Evolutionary conservation across 2,113 vertebrate species (phyloP).

Genomic region (Rutilus rutilus): DNA sequence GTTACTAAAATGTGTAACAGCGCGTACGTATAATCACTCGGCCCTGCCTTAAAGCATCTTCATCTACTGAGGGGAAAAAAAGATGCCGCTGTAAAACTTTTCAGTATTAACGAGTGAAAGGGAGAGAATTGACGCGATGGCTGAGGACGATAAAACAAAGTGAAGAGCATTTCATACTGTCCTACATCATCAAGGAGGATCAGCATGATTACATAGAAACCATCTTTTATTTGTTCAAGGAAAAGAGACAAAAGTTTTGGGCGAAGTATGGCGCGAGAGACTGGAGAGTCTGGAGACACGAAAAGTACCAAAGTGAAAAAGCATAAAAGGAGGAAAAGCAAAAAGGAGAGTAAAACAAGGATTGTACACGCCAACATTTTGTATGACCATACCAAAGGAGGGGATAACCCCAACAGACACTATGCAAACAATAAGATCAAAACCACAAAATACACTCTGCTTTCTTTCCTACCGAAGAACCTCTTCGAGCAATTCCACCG

Average conservation of each 20-base stretch:
- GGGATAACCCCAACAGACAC: constrained; percentile 73
- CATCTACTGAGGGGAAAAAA: constrained; percentile 54
- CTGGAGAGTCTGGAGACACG: constrained; percentile 67
- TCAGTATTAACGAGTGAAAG: constrained; percentile 50
- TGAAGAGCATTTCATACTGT: constrained; percentile 39
- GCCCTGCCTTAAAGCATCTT: constrained; percentile 71
- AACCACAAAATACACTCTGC: constrained; percentile 94
- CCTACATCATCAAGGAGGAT: constrained; percentile 25
- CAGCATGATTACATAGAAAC: constrained; percentile 71
- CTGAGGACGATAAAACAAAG: constrained; percentile 54
- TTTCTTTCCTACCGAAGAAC: constrained; percentile 97
- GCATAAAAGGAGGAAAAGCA: constrained; percentile 78
- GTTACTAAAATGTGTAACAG: constrained; percentile 48
- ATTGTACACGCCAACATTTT: constrained; percentile 82
- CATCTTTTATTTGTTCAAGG: constrained; percentile 48
- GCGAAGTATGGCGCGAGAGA: constrained; percentile 77
- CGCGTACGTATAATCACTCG: constrained; percentile 37
- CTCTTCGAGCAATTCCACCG: constrained; percentile 97
- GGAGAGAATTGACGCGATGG: constrained; percentile 64
- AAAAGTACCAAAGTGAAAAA: constrained; percentile 67
- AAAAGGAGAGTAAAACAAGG: constrained; percentile 79
- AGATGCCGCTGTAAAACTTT: constrained; percentile 73
- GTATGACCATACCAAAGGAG: constrained; percentile 70
- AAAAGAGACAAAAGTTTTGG: constrained; percentile 65
- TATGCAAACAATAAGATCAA: constrained; percentile 89